phyloP scores from a whole-genome alignment of 2,888 invertebrate species.

The Orchestes rusci region DNA sequence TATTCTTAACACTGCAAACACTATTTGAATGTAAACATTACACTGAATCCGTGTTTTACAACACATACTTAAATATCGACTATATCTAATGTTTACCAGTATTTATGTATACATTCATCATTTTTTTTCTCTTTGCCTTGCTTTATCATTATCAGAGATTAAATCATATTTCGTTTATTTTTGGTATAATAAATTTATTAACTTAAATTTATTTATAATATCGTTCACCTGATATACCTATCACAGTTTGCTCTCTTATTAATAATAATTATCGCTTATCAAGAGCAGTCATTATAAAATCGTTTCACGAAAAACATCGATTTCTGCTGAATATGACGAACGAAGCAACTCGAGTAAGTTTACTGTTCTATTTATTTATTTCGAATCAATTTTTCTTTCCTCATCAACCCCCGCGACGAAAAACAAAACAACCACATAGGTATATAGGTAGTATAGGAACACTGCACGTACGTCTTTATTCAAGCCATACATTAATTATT shows the following conservation, averaged over 20 bases:
- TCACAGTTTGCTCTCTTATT: slow-evolving; percentile 27
- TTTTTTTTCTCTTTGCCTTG: slow-evolving; percentile 5
- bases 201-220: slow-evolving; percentile 26
- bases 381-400: neutral
- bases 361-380: slow-evolving; percentile 1
- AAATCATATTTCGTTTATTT: slow-evolving; percentile 17
- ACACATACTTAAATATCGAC: too few species aligned
- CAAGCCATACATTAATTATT: too few species aligned
- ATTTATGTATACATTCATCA: slow-evolving; percentile 21
- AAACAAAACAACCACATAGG: too few species aligned
- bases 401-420: neutral
- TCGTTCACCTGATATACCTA: slow-evolving; percentile 21
- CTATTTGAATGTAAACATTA: slow-evolving; percentile 1
- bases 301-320: slow-evolving; percentile 24
- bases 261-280: slow-evolving; percentile 25
- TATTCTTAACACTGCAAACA: too few species aligned
- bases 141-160: slow-evolving; percentile 21
- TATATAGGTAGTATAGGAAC: too few species aligned
- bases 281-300: slow-evolving; percentile 33
- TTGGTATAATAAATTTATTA: slow-evolving; percentile 25
- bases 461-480: too few species aligned
- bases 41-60: too few species aligned
- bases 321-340: slow-evolving; percentile 14
- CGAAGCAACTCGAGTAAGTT: slow-evolving; percentile 16
- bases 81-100: too few species aligned